Evolutionary conservation across 2,888 invertebrate species (phyloP).

Genomic region (Drosophila mettleri): DNA sequence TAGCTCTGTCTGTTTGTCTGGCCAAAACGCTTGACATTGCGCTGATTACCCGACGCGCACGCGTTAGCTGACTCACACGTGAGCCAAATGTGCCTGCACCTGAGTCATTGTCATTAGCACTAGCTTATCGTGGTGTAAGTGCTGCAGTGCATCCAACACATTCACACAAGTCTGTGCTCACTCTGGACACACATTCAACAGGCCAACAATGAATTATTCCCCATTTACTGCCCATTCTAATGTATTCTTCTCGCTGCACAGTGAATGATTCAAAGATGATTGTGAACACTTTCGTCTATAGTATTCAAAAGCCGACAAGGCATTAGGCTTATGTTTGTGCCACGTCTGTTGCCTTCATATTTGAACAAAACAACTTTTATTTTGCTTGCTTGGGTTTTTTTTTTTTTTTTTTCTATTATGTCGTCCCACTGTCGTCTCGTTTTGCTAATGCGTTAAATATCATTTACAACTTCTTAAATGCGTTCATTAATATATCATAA

Average conservation of each 20-base stretch:
- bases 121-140: conserved; percentile 54
- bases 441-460: conserved; percentile 51
- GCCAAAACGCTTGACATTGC: conserved; percentile 63
- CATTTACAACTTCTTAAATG: conserved; percentile 52
- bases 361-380: conserved; percentile 43
- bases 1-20: conserved; percentile 13
- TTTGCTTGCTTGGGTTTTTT: conserved; percentile 7
- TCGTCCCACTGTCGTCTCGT: conserved; percentile 16
- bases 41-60: conserved; percentile 57
- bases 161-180: conserved; percentile 7
- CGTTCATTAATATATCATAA: conserved; percentile 48
- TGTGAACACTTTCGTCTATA: conserved; percentile 16
- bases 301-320: conserved; percentile 4
- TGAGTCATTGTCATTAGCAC: conserved; percentile 79
- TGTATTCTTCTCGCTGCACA: conserved; percentile 13
- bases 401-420: background rate
- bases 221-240: conserved; percentile 33
- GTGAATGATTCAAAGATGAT: conserved; percentile 10
- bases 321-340: conserved; percentile 10
- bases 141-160: conserved; percentile 13
- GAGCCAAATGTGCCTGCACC: conserved; percentile 27
- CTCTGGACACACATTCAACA: conserved; percentile 23
- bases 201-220: conserved; percentile 8
- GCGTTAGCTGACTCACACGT: conserved; percentile 50
- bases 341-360: conserved; percentile 35